phyloP scores from a whole-genome alignment of 2,113 vertebrate genomes.

The Lepidothrix coronata region DNA sequence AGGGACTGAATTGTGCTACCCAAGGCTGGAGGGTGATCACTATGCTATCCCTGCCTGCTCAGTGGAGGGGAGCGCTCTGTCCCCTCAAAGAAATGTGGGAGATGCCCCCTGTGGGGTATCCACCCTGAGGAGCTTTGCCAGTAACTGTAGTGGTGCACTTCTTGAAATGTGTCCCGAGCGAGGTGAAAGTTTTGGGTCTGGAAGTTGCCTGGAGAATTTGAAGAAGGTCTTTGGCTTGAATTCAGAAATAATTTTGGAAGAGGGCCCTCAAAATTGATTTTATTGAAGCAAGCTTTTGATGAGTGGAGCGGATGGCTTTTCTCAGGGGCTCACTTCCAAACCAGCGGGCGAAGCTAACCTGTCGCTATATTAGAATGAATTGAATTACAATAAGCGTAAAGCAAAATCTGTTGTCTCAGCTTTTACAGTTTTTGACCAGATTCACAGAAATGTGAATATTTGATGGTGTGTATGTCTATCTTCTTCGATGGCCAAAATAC shows the following conservation, averaged over 20 bases:
- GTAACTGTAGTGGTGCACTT: accelerated
- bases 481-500: not conserved
- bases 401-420: not conserved
- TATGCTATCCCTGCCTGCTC: not conserved
- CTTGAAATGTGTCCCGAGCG: not conserved
- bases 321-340: not conserved
- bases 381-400: not conserved
- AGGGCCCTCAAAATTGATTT: not conserved
- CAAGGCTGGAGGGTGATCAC: not conserved
- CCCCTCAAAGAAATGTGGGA: not conserved
- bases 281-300: not conserved
- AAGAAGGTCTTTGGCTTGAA: not conserved
- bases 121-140: not conserved
- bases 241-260: not conserved
- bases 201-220: not conserved
- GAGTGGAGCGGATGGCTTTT: not conserved
- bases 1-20: accelerated
- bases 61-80: not conserved
- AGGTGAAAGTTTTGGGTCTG: not conserved
- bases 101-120: not conserved
- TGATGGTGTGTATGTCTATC: not conserved
- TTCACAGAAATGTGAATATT: not conserved
- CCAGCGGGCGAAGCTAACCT: accelerated
- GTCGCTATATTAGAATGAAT: accelerated
- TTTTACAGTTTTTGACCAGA: not conserved